Conservation (phyloP, 2,888 invertebrate genomes). For the Parthenolecanium corni region DNA sequence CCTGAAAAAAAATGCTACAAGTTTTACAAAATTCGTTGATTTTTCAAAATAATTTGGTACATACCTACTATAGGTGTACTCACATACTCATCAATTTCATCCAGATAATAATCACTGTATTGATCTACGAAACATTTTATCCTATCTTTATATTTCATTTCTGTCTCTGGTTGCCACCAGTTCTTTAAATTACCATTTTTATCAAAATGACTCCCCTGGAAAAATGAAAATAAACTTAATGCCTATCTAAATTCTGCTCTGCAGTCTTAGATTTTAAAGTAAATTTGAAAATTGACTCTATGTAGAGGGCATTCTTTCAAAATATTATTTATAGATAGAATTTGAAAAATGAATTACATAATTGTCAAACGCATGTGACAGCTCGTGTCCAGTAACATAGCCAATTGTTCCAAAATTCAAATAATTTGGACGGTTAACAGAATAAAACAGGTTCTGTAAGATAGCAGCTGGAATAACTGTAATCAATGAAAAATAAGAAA, state of each 20-base stretch:
- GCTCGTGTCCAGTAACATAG: slow-evolving; percentile 13
- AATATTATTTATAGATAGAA: too few relatives aligned
- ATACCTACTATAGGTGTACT: too few relatives aligned
- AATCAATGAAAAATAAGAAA: neutral
- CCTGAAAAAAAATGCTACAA: neutral
- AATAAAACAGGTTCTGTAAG: slow-evolving; percentile 9
- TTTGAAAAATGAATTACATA: too few relatives aligned
- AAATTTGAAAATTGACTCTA: too few relatives aligned
- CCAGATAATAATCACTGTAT: slow-evolving; percentile 6
- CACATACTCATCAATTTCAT: neutral
- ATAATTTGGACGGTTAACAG: slow-evolving; percentile 8
- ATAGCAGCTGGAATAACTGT: slow-evolving; percentile 10
- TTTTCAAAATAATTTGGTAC: too few relatives aligned
- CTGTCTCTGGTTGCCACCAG: slow-evolving; percentile 15
- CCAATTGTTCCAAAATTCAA: slow-evolving; percentile 14
- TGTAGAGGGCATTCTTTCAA: too few relatives aligned
- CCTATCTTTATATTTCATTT: neutral
- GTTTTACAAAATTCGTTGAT: too few relatives aligned
- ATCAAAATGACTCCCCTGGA: slow-evolving; percentile 13
- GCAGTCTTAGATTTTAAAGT: too few relatives aligned
- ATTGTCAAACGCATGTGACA: slow-evolving; percentile 18
- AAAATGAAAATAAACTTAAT: neutral
- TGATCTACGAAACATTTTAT: slow-evolving; percentile 15
- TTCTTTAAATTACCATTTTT: slow-evolving; percentile 15
- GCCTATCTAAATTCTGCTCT: too few relatives aligned